Base-by-base conservation (phyloP, 1,140 invertebrate genomes). In the Apis cerana region DNA sequence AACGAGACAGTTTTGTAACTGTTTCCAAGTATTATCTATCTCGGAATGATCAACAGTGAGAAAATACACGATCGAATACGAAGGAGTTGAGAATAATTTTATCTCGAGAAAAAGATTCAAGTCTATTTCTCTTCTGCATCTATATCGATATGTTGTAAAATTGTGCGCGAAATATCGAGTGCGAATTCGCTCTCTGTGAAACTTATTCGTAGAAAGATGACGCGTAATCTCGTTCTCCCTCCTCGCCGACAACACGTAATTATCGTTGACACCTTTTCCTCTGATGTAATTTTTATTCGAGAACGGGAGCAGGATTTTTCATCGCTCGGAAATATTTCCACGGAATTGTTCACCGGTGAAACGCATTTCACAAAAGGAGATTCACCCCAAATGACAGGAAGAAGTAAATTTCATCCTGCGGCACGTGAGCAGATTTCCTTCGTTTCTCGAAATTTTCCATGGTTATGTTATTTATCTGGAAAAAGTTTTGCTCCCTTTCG, bases 351-450 rank as follows among this genome's bases (percentile, higher is more conserved):
- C 61, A 56, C 23, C 17, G 8, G 13, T 27, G 12, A 50, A 56
- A 65, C 21, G 48, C 27, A 67, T 19, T 67, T 9, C 21, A 15
- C 3, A 21, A 56, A 68, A 56, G 21, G 19, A 52, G 27, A 58
- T 68, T 56, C 62, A 13, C 15, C 50, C 21, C 4, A 43, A 43
- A 7, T 43, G 33, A 2, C 13, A 1, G 48, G 13, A 23, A 33
- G 64, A 52, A 21, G 11, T 68, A 67, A 68, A 43, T 77, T 77
- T 68, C 54, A n/a, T 10, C 21, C 17, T 1, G 27, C 3, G 23
- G 21, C 52, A 68, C 61, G 61, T 54, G 75, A 67, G 21, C 19
- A n/a, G 75, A n/a, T 76, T 56, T 43, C 27, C 19, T 21, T 23
- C 56, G 33, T 27, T 23, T 48, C 62, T 9, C 2, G 2, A 72